A percentile compares a stretch with the other conserved stretches of the same genome.
Conservation (phyloP, 2,888 invertebrate genomes). For the Kryphioiulus occultus region DNA sequence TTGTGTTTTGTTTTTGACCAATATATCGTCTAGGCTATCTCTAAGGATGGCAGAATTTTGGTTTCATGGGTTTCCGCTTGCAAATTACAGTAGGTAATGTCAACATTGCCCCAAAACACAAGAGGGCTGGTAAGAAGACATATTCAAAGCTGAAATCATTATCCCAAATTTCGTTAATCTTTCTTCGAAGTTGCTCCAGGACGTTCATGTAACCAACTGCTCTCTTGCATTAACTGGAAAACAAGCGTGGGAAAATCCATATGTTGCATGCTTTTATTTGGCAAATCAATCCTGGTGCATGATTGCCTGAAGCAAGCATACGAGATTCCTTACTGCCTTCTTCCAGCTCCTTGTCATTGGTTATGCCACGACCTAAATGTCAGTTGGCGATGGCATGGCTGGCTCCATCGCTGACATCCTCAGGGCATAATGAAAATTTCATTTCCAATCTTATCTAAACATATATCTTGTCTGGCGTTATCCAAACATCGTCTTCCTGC, state of each 20-base stretch:
- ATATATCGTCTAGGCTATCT: too few relatives aligned
- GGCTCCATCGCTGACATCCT: background rate
- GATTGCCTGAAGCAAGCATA: background rate
- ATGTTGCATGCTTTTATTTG: conserved; percentile 27
- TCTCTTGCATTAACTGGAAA: background rate
- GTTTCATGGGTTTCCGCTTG: too few relatives aligned
- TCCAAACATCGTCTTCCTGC: conserved; percentile 36
- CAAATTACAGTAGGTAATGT: too few relatives aligned
- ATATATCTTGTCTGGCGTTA: conserved; percentile 28
- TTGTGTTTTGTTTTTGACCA: too few relatives aligned
- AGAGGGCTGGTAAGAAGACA: too few relatives aligned
- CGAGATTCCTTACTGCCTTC: background rate
- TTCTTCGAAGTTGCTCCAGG: background rate
- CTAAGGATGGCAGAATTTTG: too few relatives aligned
- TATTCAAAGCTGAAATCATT: background rate
- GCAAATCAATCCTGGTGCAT: background rate
- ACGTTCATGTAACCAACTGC: background rate
- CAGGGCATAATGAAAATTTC: conserved; percentile 21
- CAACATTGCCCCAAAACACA: too few relatives aligned
- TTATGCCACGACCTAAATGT: background rate
- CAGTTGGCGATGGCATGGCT: background rate
- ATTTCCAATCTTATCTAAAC: conserved; percentile 31
- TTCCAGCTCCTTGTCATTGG: background rate
- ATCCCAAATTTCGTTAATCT: background rate
- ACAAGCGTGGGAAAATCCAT: background rate